A percentile compares a stretch with the other conserved stretches of the same genome.
phyloP scores from a whole-genome alignment of 2,888 invertebrate species.

The Ferdinandea cuprea region DNA sequence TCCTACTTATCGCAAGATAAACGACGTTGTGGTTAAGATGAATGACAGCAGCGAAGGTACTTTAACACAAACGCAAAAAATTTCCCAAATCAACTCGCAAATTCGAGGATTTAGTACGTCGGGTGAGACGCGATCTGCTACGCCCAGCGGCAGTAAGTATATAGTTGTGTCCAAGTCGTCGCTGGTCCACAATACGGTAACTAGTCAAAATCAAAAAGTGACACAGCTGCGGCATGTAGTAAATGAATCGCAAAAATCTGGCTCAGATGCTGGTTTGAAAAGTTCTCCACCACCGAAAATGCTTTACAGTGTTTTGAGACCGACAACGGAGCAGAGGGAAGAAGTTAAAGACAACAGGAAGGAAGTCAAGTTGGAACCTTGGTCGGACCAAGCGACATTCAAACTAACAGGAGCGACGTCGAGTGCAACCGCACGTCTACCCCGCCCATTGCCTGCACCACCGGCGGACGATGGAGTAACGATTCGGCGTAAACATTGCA shows the following conservation, averaged over 20 bases:
- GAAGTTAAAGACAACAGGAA: constrained; percentile 14
- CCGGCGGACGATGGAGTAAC: constrained; percentile 69
- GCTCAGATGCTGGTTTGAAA: background rate
- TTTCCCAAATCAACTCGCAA: constrained; percentile 79
- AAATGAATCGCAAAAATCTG: background rate
- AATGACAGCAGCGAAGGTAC: constrained; percentile 32
- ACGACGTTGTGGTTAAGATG: constrained; percentile 60
- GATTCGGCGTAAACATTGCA: constrained; percentile 94
- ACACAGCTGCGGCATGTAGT: constrained; percentile 39
- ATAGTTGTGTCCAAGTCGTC: constrained; percentile 78
- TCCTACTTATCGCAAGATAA: constrained; percentile 76
- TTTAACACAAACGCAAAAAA: constrained; percentile 77
- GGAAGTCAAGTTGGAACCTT: constrained; percentile 52
- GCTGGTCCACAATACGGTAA: constrained; percentile 60
- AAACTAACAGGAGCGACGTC: constrained; percentile 46
- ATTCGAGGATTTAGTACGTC: constrained; percentile 76
- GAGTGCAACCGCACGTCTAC: background rate
- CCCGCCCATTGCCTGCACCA: constrained; percentile 44
- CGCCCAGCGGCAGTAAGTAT: constrained; percentile 76
- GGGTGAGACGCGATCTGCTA: constrained; percentile 76
- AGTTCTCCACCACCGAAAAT: constrained; percentile 65
- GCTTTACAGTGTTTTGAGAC: constrained; percentile 76
- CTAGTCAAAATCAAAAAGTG: constrained; percentile 64
- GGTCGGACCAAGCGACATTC: constrained; percentile 25
- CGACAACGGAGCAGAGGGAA: constrained; percentile 35